phyloP scores from a whole-genome alignment of 2,888 invertebrate species.

The Beris chalybata region DNA sequence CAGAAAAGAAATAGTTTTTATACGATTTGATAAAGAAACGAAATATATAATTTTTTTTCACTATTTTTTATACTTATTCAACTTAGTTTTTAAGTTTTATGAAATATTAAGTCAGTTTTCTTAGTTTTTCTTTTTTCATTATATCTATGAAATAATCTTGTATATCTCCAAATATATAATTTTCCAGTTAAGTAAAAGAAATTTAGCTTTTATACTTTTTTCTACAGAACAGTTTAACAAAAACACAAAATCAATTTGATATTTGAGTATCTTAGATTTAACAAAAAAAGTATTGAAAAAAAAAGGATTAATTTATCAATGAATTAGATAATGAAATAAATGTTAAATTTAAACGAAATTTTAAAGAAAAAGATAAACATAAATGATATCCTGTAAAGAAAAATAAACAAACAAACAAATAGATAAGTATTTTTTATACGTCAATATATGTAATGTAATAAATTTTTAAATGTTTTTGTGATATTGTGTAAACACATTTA shows the following conservation, averaged over 20 bases:
- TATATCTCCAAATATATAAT: too few relatives aligned
- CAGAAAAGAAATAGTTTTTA: too few relatives aligned
- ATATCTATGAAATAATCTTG: too few relatives aligned
- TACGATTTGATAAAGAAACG: too few relatives aligned
- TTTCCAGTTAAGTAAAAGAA: conserved; percentile 20
- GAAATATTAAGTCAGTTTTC: too few relatives aligned
- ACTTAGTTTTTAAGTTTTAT: too few relatives aligned
- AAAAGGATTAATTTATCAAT: conserved; percentile 20
- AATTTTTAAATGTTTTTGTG: conserved; percentile 26
- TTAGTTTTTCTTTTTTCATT: too few relatives aligned
- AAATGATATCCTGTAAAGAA: neutral
- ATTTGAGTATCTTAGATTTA: conserved; percentile 10
- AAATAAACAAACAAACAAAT: neutral
- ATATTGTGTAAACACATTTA: conserved; percentile 19
- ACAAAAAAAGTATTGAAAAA: conserved; percentile 6
- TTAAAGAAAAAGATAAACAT: neutral
- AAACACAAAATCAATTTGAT: conserved; percentile 9
- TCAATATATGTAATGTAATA: conserved; percentile 20
- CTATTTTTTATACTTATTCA: too few relatives aligned
- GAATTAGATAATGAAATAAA: conserved; percentile 7
- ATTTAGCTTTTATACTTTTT: conserved; percentile 31
- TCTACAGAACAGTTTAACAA: conserved; percentile 25
- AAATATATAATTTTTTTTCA: too few relatives aligned
- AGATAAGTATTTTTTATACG: conserved; percentile 27
- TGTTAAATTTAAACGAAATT: conserved; percentile 3